Evolutionary conservation across 1,140 invertebrate genomes (phyloP).

Genomic region (Lepidurus apus): DNA sequence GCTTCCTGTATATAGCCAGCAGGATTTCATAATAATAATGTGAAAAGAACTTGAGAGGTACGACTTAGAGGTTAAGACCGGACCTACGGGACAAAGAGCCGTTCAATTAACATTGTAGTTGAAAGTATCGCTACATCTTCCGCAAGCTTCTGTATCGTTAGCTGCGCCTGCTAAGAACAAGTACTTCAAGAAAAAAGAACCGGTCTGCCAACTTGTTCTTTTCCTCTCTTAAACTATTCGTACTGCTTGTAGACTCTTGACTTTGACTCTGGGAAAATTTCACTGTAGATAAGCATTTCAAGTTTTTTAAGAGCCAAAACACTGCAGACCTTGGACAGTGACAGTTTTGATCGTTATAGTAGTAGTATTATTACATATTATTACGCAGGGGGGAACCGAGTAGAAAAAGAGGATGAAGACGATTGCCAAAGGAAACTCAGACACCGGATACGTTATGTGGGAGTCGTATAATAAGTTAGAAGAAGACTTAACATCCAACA

Average conservation of each 20-base stretch:
- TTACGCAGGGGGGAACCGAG: background rate
- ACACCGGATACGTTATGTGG: slow-evolving; percentile 11
- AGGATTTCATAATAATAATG: background rate
- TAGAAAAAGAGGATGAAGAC: background rate
- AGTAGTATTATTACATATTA: slow-evolving; percentile 11
- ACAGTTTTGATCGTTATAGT: background rate
- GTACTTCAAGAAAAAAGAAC: background rate
- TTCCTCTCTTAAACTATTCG: background rate
- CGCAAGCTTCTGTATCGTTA: background rate
- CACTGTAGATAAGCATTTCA: background rate
- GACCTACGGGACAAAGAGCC: background rate
- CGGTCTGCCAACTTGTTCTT: background rate
- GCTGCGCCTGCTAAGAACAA: background rate
- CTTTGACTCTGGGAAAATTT: background rate
- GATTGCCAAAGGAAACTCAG: background rate
- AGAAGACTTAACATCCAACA: background rate
- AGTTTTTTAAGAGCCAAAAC: no score
- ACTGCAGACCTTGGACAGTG: no score
- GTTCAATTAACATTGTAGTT: slow-evolving; percentile 10
- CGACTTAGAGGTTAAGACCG: background rate
- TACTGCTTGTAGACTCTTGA: no score
- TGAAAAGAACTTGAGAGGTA: background rate
- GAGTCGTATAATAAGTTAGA: slow-evolving; percentile 2
- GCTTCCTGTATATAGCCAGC: slow-evolving; percentile 5
- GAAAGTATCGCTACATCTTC: background rate